phyloP scores from a whole-genome alignment of 1,140 invertebrate species.

The Thalassaphorura encarpata region DNA sequence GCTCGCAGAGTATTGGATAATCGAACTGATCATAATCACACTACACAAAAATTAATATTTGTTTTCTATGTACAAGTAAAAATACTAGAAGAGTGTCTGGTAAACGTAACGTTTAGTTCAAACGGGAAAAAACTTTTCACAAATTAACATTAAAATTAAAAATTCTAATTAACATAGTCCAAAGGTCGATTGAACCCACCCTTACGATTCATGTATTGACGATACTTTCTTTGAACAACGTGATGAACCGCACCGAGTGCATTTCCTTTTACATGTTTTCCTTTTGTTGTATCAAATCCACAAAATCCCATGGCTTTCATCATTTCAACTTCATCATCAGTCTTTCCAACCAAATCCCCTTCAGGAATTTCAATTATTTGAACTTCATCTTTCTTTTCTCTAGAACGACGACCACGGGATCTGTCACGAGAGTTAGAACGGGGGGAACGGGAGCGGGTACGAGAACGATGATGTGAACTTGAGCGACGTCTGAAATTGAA shows the following conservation, averaged over 20 bases:
- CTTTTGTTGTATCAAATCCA: conserved; percentile 84
- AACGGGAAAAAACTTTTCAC: too few species aligned
- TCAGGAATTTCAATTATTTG: conserved; percentile 38
- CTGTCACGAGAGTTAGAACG: background rate
- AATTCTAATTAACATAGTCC: conserved; percentile 61
- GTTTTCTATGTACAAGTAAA: too few species aligned
- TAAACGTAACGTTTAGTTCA: too few species aligned
- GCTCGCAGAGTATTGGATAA: background rate
- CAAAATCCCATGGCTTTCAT: conserved; percentile 94
- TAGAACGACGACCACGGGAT: background rate
- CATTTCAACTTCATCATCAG: conserved; percentile 90
- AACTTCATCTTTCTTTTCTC: conserved; percentile 2
- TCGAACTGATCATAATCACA: background rate
- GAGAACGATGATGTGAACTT: background rate
- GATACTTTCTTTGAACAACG: conserved; percentile 90
- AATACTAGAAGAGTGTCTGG: too few species aligned
- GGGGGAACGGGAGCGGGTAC: background rate
- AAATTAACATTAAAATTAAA: too few species aligned
- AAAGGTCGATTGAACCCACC: conserved; percentile 97
- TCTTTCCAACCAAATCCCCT: conserved; percentile 66
- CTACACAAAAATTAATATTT: background rate
- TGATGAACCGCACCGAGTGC: conserved; percentile 86
- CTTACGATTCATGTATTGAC: conserved; percentile 99
- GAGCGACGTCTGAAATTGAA: background rate
- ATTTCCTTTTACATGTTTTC: conserved; percentile 88